phyloP scores from a whole-genome alignment of 2,113 vertebrate genomes.

The Psammodynastes pulverulentus region DNA sequence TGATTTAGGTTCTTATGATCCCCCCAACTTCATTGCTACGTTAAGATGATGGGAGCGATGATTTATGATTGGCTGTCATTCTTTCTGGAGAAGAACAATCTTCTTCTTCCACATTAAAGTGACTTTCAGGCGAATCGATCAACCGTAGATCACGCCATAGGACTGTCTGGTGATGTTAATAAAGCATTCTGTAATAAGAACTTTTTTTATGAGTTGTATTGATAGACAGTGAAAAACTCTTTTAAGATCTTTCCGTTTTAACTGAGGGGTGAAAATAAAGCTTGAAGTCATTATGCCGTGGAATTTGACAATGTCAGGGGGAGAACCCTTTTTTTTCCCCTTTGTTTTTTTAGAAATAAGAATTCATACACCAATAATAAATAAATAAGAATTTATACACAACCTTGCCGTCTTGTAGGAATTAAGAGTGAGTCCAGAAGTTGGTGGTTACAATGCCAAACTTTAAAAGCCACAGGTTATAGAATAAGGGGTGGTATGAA shows the following conservation, averaged over 20 bases:
- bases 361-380: neutral
- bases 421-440: neutral
- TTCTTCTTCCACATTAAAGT: constrained; percentile 71
- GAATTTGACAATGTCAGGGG: neutral
- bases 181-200: constrained; percentile 71
- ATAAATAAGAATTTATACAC: neutral
- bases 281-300: constrained; percentile 10
- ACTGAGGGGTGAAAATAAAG: constrained; percentile 39
- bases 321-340: neutral
- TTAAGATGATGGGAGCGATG: constrained; percentile 64
- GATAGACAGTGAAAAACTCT: constrained; percentile 56
- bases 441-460: neutral
- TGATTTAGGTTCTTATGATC: constrained; percentile 68
- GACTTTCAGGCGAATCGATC: constrained; percentile 73
- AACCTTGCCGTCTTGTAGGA: neutral
- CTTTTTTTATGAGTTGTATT: constrained; percentile 65
- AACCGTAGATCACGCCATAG: constrained; percentile 68
- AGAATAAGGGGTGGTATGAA: neutral
- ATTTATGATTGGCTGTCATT: constrained; percentile 72
- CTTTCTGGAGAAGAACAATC: constrained; percentile 70
- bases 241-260: constrained; percentile 34
- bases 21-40: constrained; percentile 62
- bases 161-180: constrained; percentile 70
- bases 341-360: neutral
- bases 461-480: neutral